phyloP scores from a whole-genome alignment of 2,113 vertebrate genomes.

The Corythoichthys intestinalis region DNA sequence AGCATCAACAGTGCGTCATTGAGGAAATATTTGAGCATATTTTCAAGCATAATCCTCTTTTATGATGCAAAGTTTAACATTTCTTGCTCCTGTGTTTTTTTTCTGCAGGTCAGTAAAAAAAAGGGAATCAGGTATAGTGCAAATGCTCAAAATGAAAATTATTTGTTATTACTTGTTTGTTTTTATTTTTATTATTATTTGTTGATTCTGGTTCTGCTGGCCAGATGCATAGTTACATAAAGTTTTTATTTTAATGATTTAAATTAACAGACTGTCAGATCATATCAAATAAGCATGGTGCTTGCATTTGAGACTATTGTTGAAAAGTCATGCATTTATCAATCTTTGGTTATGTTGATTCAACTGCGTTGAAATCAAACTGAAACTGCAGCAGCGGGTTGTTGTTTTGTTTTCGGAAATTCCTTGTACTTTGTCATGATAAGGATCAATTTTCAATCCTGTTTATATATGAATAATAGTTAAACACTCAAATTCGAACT shows the following conservation, averaged over 20 bases:
- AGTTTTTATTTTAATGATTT: conserved; percentile 99
- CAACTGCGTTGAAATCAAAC: conserved; percentile 99
- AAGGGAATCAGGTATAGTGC: conserved; percentile 84
- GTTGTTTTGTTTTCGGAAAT: conserved; percentile 91
- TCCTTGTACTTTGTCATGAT: conserved; percentile 88
- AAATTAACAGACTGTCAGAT: conserved; percentile 97
- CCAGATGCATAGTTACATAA: conserved; percentile 90
- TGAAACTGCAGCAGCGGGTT: conserved; percentile 89
- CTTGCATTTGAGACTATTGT: conserved; percentile 98
- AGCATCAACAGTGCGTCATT: conserved; percentile 29
- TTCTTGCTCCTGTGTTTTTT: conserved; percentile 79
- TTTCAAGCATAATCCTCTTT: conserved; percentile 2
- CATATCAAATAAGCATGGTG: conserved; percentile 97
- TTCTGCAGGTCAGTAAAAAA: conserved; percentile 96
- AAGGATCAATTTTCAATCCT: conserved; percentile 99
- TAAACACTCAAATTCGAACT: conserved; percentile 93
- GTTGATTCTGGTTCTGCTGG: conserved; percentile 98
- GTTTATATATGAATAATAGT: conserved; percentile 94
- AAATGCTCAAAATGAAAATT: conserved; percentile 94
- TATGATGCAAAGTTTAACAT: conserved; percentile 52
- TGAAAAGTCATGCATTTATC: conserved; percentile 96
- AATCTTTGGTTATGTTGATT: conserved; percentile 93
- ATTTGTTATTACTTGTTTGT: conserved; percentile 62
- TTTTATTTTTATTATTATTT: conserved; percentile 58
- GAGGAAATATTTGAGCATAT: background rate